Percentiles rank a stretch among this genome's conserved stretches.
phyloP scores from a whole-genome alignment of 2,113 vertebrate genomes.

The Antigone vipio region DNA sequence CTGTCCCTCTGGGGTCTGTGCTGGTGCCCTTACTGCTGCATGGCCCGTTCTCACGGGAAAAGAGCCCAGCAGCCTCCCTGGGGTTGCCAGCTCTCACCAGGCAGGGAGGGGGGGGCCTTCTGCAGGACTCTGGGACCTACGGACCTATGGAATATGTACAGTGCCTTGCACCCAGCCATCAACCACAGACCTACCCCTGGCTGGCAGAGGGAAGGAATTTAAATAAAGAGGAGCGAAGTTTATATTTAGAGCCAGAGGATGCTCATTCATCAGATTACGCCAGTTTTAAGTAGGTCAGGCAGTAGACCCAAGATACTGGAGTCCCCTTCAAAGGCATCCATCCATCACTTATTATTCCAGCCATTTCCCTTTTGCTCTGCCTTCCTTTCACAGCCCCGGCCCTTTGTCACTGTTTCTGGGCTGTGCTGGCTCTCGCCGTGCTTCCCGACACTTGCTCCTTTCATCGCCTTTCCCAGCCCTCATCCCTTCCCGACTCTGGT shows the following conservation, averaged over 20 bases:
- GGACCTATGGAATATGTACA: accelerated
- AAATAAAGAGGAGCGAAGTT: not conserved
- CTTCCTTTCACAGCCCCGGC: not conserved
- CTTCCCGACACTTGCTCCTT: constrained; percentile 5
- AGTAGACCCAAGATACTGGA: constrained; percentile 22
- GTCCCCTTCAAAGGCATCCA: constrained; percentile 61
- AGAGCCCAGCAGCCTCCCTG: not conserved
- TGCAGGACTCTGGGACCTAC: not conserved
- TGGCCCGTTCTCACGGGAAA: accelerated
- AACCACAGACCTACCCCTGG: not conserved
- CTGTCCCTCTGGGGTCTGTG: not conserved
- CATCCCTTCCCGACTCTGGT: not conserved
- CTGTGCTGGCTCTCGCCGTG: not conserved
- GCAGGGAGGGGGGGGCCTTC: accelerated
- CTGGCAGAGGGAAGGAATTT: not conserved
- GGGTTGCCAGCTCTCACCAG: not conserved
- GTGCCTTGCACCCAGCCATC: not conserved
- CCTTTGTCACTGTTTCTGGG: not conserved
- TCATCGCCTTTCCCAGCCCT: not conserved
- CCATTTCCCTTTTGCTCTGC: constrained; percentile 26
- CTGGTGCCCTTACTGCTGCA: not conserved
- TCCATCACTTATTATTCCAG: constrained; percentile 61
- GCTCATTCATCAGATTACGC: constrained; percentile 46
- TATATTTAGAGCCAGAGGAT: constrained; percentile 24
- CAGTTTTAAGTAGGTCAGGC: constrained; percentile 66